Evolutionary conservation across 2,888 invertebrate genomes (phyloP).

Genomic region (Spialia ferax): DNA sequence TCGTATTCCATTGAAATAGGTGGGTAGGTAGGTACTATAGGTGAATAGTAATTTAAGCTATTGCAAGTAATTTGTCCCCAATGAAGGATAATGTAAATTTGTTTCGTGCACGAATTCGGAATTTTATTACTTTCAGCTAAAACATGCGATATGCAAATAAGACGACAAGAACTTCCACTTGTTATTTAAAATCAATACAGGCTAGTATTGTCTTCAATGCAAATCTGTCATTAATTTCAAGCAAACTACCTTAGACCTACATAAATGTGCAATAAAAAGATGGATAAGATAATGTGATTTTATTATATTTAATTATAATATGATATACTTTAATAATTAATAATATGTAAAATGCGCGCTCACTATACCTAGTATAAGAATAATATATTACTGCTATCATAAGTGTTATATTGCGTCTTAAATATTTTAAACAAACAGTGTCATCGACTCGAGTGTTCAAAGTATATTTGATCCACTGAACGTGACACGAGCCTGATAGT

Average conservation of each 20-base stretch:
- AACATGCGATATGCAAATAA: slow-evolving; percentile 36
- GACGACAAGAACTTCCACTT: not conserved
- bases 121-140: slow-evolving; percentile 18
- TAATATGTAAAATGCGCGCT: not conserved
- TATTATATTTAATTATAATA: too few species aligned
- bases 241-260: not conserved
- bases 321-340: too few species aligned
- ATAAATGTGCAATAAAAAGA: not conserved
- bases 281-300: not conserved
- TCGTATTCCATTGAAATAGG: too few species aligned
- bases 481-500: slow-evolving; percentile 23
- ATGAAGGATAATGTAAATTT: slow-evolving; percentile 20
- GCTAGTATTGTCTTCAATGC: not conserved
- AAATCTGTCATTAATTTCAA: not conserved
- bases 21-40: too few species aligned
- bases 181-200: not conserved
- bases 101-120: slow-evolving; percentile 23
- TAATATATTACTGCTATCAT: too few species aligned
- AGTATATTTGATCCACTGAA: slow-evolving; percentile 14
- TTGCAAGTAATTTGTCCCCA: slow-evolving; percentile 18
- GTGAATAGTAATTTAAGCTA: not conserved
- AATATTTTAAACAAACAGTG: slow-evolving; percentile 5
- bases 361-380: not conserved
- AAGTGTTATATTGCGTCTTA: slow-evolving; percentile 3
- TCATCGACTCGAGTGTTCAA: slow-evolving; percentile 14